A percentile compares a stretch with the other conserved stretches of the same genome.
These are phyloP conservation scores for Dicrurus megarhynchus DNA, from an alignment of 2,113 vertebrate species.

Conservation along the genomic window DNA sequence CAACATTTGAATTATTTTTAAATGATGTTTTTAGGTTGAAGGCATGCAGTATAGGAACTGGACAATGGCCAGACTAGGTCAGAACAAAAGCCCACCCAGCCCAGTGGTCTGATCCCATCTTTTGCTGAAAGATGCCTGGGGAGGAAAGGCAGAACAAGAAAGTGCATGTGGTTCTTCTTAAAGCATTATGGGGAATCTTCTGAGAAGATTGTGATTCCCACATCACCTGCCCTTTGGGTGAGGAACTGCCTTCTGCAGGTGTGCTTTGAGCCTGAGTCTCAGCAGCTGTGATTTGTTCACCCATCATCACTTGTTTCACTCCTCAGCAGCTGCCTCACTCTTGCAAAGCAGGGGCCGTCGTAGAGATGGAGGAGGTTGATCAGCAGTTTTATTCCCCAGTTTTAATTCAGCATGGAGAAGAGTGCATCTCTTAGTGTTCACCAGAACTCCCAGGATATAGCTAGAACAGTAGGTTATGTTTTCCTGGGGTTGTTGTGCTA, in stretches of 20 bases:
- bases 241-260: neutral
- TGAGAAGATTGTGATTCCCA: neutral
- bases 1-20: neutral
- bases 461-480: neutral
- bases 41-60: neutral
- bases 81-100: neutral
- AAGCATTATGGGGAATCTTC: neutral
- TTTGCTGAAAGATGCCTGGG: neutral
- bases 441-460: neutral
- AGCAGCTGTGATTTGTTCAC: neutral
- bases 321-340: neutral
- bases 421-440: neutral
- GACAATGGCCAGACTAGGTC: neutral
- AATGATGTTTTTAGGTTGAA: neutral
- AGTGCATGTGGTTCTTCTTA: accelerated
- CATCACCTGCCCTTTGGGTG: neutral
- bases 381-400: neutral
- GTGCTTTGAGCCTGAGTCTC: neutral
- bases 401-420: neutral
- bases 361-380: neutral
- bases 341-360: neutral
- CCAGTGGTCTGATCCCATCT: accelerated
- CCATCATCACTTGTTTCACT: neutral
- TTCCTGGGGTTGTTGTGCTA: neutral
- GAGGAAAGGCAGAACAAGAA: neutral